A percentile compares a stretch with the other conserved stretches of the same genome.
Conservation (phyloP, 1,140 invertebrate genomes). For the Halyomorpha halys region DNA sequence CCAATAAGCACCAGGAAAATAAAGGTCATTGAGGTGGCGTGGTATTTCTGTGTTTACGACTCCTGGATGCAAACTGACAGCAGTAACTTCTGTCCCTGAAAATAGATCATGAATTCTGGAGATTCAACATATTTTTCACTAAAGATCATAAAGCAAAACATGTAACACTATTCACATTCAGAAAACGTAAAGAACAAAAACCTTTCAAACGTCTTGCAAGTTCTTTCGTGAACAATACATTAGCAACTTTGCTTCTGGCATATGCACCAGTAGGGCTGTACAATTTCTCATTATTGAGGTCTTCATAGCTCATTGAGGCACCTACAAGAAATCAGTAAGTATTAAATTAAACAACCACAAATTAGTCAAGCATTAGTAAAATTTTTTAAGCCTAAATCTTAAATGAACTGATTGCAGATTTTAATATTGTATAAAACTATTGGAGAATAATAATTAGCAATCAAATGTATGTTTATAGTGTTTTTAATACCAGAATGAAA, state of each 20-base stretch:
- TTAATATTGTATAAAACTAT: too few species aligned
- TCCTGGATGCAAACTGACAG: slow-evolving; percentile 61
- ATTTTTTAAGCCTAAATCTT: too few species aligned
- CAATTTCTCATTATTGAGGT: slow-evolving; percentile 35
- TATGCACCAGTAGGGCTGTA: slow-evolving; percentile 61
- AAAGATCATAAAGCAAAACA: too few species aligned
- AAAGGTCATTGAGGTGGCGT: slow-evolving; percentile 48
- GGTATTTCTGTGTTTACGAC: slow-evolving; percentile 62
- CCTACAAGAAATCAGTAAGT: slow-evolving; percentile 25
- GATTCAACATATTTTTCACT: too few species aligned
- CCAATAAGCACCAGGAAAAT: slow-evolving; percentile 46
- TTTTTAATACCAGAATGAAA: too few species aligned
- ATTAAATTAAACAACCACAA: too few species aligned
- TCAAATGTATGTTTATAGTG: too few species aligned
- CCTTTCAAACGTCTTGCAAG: slow-evolving; percentile 47
- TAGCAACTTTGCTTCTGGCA: slow-evolving; percentile 61
- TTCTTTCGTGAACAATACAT: slow-evolving; percentile 58
- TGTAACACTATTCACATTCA: too few species aligned
- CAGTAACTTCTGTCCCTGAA: slow-evolving; percentile 45
- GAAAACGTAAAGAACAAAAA: slow-evolving; percentile 19
- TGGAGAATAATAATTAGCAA: too few species aligned
- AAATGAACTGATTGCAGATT: too few species aligned
- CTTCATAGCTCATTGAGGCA: slow-evolving; percentile 30
- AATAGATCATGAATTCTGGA: not conserved
- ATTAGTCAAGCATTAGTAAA: too few species aligned